Evolutionary conservation across 1,140 invertebrate genomes (phyloP), one percentile per base, ranked within the genome.

Genomic region (Caerostris darwini): DNA sequence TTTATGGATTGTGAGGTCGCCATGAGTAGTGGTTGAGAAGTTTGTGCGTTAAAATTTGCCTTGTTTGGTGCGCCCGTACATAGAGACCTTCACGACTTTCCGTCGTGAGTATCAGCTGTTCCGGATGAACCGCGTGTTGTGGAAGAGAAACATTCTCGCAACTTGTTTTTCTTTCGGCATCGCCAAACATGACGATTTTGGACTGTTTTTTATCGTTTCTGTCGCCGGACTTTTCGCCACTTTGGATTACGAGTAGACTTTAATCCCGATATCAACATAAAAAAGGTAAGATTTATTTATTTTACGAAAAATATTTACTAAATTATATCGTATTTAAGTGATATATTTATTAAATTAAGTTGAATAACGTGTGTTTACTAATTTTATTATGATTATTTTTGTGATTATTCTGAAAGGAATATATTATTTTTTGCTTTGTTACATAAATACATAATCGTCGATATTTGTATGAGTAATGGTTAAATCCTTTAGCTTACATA

Each of bases 11-110:
- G 34, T 10, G 8, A 77, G 34, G 53, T 8, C 71, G 71, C 71
- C 71, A 53, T 77, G 71, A 77, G 71, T 50, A 8, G 7, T 5
- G 34, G 71, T 12, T 77, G 71, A 77, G 34, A 77, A 77, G 19
- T 77, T 77, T 77, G 53, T 50, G 34, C 71, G 53, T 34, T 77
- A 19, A 3, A 10, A 19, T 50, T 50, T 77, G 50, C 50, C 50
- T 53, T 50, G 10, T 12, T 10, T 10, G 34, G 34, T 53, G 71
- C 50, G 71, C 71, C 71, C 53, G 71, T 77, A 77, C 71, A 34
- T 77, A 77, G 71, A 77, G 71, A 77, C 71, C 71, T 77, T 77
- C 71, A 50, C n/a, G 61, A 34, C 34, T 77, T 77, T 77, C 50
- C 71, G 71, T 53, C 34, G 71, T 77, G 71, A 34, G 34, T 77